Percentiles rank a stretch among this genome's conserved stretches.
These are phyloP conservation scores for Musca domestica DNA, from an alignment of 1,140 invertebrate genomes.

Conservation along the genomic window DNA sequence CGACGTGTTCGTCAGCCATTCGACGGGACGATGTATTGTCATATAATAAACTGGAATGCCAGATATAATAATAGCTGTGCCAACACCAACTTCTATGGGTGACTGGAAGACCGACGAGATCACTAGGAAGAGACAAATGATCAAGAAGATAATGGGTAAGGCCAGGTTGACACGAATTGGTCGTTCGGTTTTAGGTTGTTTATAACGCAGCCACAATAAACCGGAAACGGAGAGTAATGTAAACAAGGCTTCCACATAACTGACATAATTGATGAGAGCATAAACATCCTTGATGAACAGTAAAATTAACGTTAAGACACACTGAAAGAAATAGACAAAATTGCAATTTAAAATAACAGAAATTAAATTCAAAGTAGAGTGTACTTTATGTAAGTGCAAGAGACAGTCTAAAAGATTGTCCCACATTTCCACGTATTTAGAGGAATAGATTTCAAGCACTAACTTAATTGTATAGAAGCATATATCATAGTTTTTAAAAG, in stretches of 20 bases:
- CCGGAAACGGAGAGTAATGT: slow-evolving; percentile 85
- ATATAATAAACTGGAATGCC: slow-evolving; percentile 82
- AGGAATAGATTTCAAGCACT: no score
- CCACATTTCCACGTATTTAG: no score
- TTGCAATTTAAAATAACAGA: background rate
- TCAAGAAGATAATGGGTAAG: slow-evolving; percentile 80
- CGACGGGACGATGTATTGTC: slow-evolving; percentile 72
- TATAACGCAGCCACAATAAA: slow-evolving; percentile 81
- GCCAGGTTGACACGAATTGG: slow-evolving; percentile 70
- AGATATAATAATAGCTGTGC: slow-evolving; percentile 76
- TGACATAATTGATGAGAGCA: slow-evolving; percentile 88
- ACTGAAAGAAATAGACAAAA: slow-evolving; percentile 61
- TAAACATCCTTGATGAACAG: slow-evolving; percentile 86
- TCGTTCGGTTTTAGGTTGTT: slow-evolving; percentile 67
- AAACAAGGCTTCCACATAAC: slow-evolving; percentile 92
- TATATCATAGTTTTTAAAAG: no score
- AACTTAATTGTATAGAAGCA: no score
- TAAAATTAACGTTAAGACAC: slow-evolving; percentile 75
- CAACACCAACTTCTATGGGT: slow-evolving; percentile 79
- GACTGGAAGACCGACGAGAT: slow-evolving; percentile 73
- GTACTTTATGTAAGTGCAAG: no score
- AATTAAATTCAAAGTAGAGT: no score
- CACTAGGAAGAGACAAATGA: slow-evolving; percentile 84
- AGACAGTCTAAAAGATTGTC: no score
- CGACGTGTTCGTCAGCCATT: slow-evolving; percentile 59